Percentiles rank a stretch among this genome's conserved stretches.
phyloP scores from a whole-genome alignment of 2,888 invertebrate species.

The Ichneumon xanthorius region DNA sequence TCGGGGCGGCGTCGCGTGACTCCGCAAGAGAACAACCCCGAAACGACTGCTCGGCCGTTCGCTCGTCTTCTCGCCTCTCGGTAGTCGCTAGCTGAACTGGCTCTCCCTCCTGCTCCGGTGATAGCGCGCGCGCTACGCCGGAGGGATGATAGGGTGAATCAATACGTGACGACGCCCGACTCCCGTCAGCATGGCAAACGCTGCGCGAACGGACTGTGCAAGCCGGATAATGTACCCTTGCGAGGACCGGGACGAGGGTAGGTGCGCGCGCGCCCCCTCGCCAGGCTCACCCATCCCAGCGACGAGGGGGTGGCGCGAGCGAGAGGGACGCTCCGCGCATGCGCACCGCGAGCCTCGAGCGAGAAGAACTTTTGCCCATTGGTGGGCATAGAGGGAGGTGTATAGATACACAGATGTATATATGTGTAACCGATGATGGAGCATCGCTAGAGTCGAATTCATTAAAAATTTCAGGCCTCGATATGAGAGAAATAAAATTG shows the following conservation, averaged over 20 bases:
- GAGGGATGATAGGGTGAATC: slow-evolving; percentile 79
- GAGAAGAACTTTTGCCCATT: background rate
- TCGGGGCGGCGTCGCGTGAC: slow-evolving; percentile 49
- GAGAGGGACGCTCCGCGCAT: background rate
- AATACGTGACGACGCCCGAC: slow-evolving; percentile 81
- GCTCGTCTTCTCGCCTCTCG: slow-evolving; percentile 49
- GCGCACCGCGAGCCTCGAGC: background rate
- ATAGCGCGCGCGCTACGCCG: slow-evolving; percentile 44
- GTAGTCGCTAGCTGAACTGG: background rate
- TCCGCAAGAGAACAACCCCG: slow-evolving; percentile 56
- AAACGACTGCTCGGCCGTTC: slow-evolving; percentile 60
- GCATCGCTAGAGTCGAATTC: background rate
- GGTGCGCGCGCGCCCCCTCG: slow-evolving; percentile 8
- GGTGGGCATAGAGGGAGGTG: no score
- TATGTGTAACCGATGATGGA: background rate
- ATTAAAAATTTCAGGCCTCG: no score
- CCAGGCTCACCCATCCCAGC: slow-evolving; percentile 19
- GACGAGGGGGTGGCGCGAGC: background rate
- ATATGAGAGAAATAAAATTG: no score
- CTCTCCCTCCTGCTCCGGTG: slow-evolving; percentile 61
- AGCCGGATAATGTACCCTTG: slow-evolving; percentile 42
- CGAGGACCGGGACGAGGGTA: slow-evolving; percentile 50
- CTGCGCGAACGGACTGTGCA: slow-evolving; percentile 79
- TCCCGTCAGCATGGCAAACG: slow-evolving; percentile 78
- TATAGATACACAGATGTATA: background rate